phyloP scores from a whole-genome alignment of 2,113 vertebrate species.

The Loxodonta africana region DNA sequence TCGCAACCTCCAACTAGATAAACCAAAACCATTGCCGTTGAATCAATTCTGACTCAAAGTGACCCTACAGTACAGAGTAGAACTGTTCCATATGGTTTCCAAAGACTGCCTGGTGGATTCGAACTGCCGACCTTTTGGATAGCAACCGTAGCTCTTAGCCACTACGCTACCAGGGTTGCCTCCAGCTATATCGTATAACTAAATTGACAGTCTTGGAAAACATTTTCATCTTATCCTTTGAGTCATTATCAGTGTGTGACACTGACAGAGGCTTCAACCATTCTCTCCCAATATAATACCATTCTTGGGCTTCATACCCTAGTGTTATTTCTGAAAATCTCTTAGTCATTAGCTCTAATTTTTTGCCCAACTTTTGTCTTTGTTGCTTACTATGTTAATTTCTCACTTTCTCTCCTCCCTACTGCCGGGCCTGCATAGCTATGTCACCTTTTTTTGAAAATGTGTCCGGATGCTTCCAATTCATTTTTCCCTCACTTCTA shows the following conservation, averaged over 20 bases:
- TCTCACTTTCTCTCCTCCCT: neutral
- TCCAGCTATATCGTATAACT: neutral
- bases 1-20: neutral
- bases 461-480: neutral
- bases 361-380: neutral
- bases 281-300: neutral
- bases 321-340: neutral
- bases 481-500: neutral
- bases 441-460: neutral
- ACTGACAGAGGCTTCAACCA: neutral
- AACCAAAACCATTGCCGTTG: no score
- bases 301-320: neutral
- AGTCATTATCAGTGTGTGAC: neutral
- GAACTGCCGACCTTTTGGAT: no score
- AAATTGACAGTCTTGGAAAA: neutral
- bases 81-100: no score
- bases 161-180: no score
- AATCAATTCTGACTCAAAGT: no score
- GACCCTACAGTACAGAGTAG: no score
- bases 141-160: no score
- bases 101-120: no score
- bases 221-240: neutral
- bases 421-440: neutral
- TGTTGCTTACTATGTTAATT: neutral
- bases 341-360: neutral